Base-by-base conservation (phyloP, 2,888 invertebrate genomes). In the Trypoxylon attenuatum region DNA sequence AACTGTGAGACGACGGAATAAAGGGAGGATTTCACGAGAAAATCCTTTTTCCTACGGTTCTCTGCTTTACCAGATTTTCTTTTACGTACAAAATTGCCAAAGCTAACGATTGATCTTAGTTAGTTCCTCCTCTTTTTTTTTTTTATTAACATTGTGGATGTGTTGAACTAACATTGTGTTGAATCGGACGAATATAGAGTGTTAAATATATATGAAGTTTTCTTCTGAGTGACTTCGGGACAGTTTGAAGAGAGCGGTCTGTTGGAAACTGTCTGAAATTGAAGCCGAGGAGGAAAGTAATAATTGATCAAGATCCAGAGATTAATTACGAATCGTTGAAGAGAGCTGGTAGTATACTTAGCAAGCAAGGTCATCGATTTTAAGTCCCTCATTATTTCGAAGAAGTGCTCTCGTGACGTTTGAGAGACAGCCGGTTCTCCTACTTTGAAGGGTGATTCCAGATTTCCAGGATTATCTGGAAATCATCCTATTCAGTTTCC, bases 261-360 rank as follows among this genome's bases (percentile, higher is more conserved):
- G 33, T 33, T 4, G n/a, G 33, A 33, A 33, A 13, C 10, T 10
- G 10, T 33, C 10, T 15, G 10, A 5, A 5, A 33, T 33, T 3
- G n/a, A 33, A 10, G 33, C 2, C 10, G 13, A 56, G 55, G 47
- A 64, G 64, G 64, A 65, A 41, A 55, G 47, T 39, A 27, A 25
- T 46, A 65, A 62, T 54, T 62, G 53, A 55, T 65, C 55, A 58
- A 65, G 64, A 50, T 50, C 57, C 57, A 49, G 49, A 29, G 27
- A 65, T 66, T 66, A 65, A 66, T 66, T 65, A 66, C 49, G 47
- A 15, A n/a, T 42, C 19, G 57, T 38, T 41, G 66, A 49, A 57
- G 49, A 29, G 15, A n/a, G 15, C 19, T 2, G 5, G 15, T 21
- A 22, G n/a, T n/a, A 18, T 15, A 2, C 29, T n/a, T 3, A 8